phyloP scores from a whole-genome alignment of 2,113 vertebrate species.

The Oreotrochilus melanogaster region DNA sequence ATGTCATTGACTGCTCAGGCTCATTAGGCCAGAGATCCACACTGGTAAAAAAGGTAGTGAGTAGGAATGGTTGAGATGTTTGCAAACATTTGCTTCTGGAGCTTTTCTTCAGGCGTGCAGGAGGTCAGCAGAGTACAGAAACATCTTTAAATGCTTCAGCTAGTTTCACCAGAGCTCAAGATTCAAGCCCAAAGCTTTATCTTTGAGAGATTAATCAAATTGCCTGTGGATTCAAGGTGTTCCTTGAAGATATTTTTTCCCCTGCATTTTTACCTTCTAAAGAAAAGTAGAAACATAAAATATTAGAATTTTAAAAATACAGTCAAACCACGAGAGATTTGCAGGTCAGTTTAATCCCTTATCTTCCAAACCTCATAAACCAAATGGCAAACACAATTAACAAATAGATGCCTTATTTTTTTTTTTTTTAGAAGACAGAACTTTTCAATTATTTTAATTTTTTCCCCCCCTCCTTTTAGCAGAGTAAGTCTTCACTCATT shows the following conservation, averaged over 20 bases:
- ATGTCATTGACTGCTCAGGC: background rate
- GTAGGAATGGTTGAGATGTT: background rate
- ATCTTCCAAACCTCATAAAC: background rate
- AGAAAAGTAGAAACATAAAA: background rate
- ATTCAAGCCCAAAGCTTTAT: background rate
- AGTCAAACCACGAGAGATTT: background rate
- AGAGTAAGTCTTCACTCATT: background rate
- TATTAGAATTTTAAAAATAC: background rate
- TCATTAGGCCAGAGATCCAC: slow-evolving; percentile 11
- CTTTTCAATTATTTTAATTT: background rate
- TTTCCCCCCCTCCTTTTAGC: background rate
- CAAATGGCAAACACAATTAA: background rate
- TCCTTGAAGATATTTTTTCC: background rate
- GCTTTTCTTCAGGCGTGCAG: accelerated
- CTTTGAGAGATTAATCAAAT: background rate
- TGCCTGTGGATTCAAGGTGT: background rate
- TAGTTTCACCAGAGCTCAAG: background rate
- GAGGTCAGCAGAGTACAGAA: background rate
- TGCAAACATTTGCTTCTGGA: background rate
- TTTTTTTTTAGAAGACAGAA: background rate
- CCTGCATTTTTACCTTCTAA: background rate
- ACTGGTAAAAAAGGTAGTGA: background rate
- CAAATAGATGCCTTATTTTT: background rate
- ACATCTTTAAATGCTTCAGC: background rate
- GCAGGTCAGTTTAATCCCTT: background rate